Evolutionary conservation across 2,888 invertebrate species (phyloP).

Genomic region (Tachina lurida): DNA sequence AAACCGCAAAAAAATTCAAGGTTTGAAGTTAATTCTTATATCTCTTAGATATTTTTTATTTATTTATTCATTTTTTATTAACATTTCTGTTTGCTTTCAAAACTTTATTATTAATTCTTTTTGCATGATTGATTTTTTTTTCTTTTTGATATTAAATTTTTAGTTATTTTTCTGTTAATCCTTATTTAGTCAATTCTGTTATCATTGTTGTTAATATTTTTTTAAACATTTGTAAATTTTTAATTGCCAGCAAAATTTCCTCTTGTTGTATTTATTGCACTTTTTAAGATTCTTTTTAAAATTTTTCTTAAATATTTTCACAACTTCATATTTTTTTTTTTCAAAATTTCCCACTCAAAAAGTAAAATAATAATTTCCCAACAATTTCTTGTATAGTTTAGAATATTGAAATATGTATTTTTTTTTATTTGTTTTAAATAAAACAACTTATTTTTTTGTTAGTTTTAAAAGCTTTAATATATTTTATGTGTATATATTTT

Average conservation of each 20-base stretch:
- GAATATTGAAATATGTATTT: slow-evolving; percentile 30
- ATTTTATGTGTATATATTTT: not conserved
- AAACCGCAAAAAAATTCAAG: slow-evolving; percentile 60
- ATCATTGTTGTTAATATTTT: slow-evolving; percentile 8
- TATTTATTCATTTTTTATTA: not conserved
- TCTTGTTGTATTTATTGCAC: slow-evolving; percentile 45
- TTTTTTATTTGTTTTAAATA: slow-evolving; percentile 31
- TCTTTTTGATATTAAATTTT: no score
- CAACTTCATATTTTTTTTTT: slow-evolving; percentile 20
- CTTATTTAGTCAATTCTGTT: slow-evolving; percentile 34
- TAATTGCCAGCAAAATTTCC: slow-evolving; percentile 3
- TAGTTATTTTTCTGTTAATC: slow-evolving; percentile 17
- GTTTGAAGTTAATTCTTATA: slow-evolving; percentile 17
- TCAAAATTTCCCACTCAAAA: slow-evolving; percentile 30
- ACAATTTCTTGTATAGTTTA: slow-evolving; percentile 30
- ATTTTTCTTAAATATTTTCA: slow-evolving; percentile 18
- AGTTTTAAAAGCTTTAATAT: slow-evolving; percentile 36
- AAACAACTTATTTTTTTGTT: slow-evolving; percentile 26
- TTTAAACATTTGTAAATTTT: slow-evolving; percentile 5
- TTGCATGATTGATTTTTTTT: not conserved
- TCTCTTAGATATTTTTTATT: not conserved
- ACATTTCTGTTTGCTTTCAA: slow-evolving; percentile 34
- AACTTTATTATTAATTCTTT: slow-evolving; percentile 1
- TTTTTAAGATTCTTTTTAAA: slow-evolving; percentile 30
- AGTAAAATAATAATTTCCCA: slow-evolving; percentile 37